These are phyloP conservation scores for Poeciliopsis turrubarensis DNA, from an alignment of 2,113 vertebrate genomes.

Conservation along the genomic window DNA sequence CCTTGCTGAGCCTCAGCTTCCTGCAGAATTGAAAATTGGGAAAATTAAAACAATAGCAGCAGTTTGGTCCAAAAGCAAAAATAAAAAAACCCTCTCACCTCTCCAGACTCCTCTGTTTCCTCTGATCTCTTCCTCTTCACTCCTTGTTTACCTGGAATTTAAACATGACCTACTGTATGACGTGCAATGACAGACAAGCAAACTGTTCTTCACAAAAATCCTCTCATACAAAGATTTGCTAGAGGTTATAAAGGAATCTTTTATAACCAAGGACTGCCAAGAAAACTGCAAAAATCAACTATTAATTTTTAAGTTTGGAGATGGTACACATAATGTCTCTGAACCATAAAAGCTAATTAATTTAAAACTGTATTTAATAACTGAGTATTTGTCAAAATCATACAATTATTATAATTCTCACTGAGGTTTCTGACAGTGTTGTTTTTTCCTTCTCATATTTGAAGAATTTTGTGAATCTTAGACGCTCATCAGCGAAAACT, in stretches of 20 bases:
- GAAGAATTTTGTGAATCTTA: no score
- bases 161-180: neutral
- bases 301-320: neutral
- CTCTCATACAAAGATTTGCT: neutral
- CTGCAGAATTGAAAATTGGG: conserved; percentile 13
- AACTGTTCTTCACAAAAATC: neutral
- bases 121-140: conserved; percentile 68
- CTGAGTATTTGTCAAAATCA: neutral
- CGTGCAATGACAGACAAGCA: neutral
- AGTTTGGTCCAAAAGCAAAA: conserved; percentile 5
- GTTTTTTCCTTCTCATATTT: neutral
- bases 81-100: conserved; percentile 51
- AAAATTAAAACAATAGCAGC: neutral
- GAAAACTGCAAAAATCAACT: neutral
- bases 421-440: neutral
- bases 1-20: conserved; percentile 19
- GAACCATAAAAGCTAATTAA: neutral
- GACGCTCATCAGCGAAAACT: neutral
- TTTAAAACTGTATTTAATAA: neutral
- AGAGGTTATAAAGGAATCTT: neutral
- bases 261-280: neutral
- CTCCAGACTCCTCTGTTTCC: conserved; percentile 56
- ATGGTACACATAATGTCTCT: neutral
- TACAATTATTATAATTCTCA: no score
- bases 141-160: conserved; percentile 55